Conservation (phyloP, 2,113 vertebrate genomes). For the Colinus virginianus region DNA sequence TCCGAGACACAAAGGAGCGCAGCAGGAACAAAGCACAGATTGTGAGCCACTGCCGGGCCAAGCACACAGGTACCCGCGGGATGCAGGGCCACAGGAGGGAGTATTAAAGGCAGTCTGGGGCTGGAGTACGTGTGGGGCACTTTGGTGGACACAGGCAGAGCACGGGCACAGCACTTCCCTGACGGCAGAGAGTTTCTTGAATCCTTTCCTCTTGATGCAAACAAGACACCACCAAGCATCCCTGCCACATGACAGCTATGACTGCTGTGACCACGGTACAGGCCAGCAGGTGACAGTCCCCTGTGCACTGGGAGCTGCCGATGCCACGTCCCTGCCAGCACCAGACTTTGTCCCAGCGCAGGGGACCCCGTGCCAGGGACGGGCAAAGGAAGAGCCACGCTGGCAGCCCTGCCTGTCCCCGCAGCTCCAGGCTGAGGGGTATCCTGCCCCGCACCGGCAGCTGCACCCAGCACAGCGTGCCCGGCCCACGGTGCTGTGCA, state of each 20-base stretch:
- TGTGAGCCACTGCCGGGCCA: rapidly evolving
- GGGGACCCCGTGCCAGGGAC: background rate
- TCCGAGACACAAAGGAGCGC: rapidly evolving
- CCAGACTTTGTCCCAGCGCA: background rate
- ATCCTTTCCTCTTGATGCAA: background rate
- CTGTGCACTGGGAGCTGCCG: background rate
- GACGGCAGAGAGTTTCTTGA: background rate
- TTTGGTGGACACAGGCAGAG: background rate
- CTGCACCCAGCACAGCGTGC: no score
- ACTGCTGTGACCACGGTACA: background rate
- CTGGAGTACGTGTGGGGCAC: background rate
- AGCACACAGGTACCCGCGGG: background rate
- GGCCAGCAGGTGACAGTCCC: background rate
- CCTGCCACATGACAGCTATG: background rate
- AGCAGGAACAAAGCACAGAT: rapidly evolving
- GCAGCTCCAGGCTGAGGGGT: background rate
- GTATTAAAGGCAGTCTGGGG: background rate
- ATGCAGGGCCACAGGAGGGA: background rate
- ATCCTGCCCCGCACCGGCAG: background rate
- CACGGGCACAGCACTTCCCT: background rate
- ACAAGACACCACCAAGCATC: background rate
- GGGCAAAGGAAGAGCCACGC: background rate
- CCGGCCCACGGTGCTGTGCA: no score
- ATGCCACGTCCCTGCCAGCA: background rate
- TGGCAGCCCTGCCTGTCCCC: background rate